Evolutionary conservation across 2,113 vertebrate species (phyloP), one percentile per base, ranked within the genome.

Genomic region (Pipa parva): DNA sequence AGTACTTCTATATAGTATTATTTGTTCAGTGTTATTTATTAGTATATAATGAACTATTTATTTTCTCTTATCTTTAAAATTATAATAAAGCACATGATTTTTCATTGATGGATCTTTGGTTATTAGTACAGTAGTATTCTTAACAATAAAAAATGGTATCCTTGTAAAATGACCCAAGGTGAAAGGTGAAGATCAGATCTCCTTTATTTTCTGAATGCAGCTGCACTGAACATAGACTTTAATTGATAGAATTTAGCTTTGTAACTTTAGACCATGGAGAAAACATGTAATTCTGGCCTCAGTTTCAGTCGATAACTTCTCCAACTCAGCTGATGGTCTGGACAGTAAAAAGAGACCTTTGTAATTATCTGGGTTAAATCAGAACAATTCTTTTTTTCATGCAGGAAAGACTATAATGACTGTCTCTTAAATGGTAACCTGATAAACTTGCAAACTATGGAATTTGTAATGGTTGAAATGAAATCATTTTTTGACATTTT

Each of bases 101-200:
- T 31, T 31, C 29, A 31, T 31, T 31, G 29, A 5, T 31, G 9
- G 5, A 33, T 3, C 2, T 33, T 2, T 33, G 7, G 31, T 8
- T 10, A 8, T 33, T 2, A 2, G 7, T 8, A 2, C 2, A 33
- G 12, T 33, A 2, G 52, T 65, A 65, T 22, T 42, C 36, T 65
- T 77, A 84, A 78, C 72, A 82, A 73, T 74, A 75, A 81, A 66
- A 70, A 76, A 75, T 73, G 49, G 79, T 84, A 83, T 83, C 82
- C 78, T 79, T 81, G 80, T 77, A 79, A 85, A 80, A 76, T 84
- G 77, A 85, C 83, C 81, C 78, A 79, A 79, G 84, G 82, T 82
- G 78, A 86, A 85, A 84, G 81, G 83, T 83, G 81, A 83, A 85
- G 82, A 85, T 82, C 84, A 81, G 80, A 86, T 83, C 82, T 83